Conservation (phyloP, 1,140 invertebrate genomes). For the Dreissena rostriformis region DNA sequence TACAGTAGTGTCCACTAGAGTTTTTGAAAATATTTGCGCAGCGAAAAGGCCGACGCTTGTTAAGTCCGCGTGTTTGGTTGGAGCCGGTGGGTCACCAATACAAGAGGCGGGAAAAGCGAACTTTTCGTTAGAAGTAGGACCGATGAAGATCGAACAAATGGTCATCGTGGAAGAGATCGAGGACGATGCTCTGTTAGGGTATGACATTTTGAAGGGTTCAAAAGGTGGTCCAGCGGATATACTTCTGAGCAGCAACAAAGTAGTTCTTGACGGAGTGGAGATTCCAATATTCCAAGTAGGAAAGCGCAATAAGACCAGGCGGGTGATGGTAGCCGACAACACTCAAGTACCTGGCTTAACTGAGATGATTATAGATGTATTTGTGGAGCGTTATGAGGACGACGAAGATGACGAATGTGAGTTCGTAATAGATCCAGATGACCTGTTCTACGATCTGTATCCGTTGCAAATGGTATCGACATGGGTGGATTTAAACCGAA, state of each 20-base stretch:
- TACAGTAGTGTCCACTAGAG: too few species aligned
- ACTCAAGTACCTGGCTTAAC: not conserved
- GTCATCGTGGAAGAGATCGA: too few species aligned
- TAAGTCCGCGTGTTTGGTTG: too few species aligned
- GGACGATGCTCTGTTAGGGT: too few species aligned
- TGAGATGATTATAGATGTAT: slow-evolving; percentile 8
- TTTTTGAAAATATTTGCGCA: too few species aligned
- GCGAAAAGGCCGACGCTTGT: too few species aligned
- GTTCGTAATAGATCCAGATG: not conserved
- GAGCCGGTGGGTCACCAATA: too few species aligned
- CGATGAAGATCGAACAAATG: too few species aligned
- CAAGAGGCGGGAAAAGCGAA: too few species aligned
- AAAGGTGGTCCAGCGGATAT: slow-evolving; percentile 19
- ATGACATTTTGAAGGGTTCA: too few species aligned
- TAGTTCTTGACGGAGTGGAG: slow-evolving; percentile 10
- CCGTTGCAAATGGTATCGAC: slow-evolving; percentile 1
- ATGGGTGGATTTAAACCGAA: not conserved
- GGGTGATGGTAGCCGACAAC: slow-evolving; percentile 20
- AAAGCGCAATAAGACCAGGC: slow-evolving; percentile 4
- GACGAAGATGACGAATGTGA: not conserved
- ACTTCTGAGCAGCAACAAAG: slow-evolving; percentile 2
- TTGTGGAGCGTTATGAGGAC: not conserved
- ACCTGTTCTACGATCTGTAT: not conserved
- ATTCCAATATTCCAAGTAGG: slow-evolving; percentile 22
- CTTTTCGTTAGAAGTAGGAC: too few species aligned